Base-by-base conservation (phyloP, 1,140 invertebrate species). In the Drosophila orosa region DNA sequence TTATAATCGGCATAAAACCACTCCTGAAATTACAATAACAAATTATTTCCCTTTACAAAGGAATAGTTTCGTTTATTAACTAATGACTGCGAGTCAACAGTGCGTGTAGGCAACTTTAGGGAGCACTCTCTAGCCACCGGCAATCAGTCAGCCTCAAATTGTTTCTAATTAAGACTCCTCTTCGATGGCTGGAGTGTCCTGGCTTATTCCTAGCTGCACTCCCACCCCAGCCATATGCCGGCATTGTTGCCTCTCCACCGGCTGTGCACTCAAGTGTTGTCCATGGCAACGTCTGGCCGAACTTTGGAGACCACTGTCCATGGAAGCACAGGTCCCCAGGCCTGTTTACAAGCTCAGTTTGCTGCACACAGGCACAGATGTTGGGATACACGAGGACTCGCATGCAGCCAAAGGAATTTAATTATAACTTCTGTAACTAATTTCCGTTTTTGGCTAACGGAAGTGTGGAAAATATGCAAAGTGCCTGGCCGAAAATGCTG, bases 391-490 rank as follows among this genome's bases (percentile, higher is more conserved):
- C 7, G 10, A 13, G 17, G 35, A 29, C 60, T 55, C 31, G 48
- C 40, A 63, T 84, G 77, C 67, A 74, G 27, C 47, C 72, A 57
- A 77, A 71, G 83, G 83, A 87, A 87, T 87, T 87, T 87, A 87
- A 87, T 87, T 87, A 87, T 89, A 83, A 87, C 76, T 87, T 87
- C 75, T 87, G 80, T 71, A 89, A 87, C 83, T 87, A 89, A 89
- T 87, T 87, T 89, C 80, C 83, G 83, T 80, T 80, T 80, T 80
- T 79, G 82, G 71, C 71, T 67, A 72, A 75, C 78, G 82, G 68
- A 81, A 68, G 74, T 67, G 22, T 56, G 66, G 52, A 29, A 57
- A 65, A 65, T 76, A 81, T 77, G 79, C 78, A 81, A 74, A 74
- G 65, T 50, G 54, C 52, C 60, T 73, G 61, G 66, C 29, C 67